Percentiles rank a stretch among this genome's conserved stretches.
phyloP scores from a whole-genome alignment of 2,113 vertebrate genomes.

The Epinephelus lanceolatus region DNA sequence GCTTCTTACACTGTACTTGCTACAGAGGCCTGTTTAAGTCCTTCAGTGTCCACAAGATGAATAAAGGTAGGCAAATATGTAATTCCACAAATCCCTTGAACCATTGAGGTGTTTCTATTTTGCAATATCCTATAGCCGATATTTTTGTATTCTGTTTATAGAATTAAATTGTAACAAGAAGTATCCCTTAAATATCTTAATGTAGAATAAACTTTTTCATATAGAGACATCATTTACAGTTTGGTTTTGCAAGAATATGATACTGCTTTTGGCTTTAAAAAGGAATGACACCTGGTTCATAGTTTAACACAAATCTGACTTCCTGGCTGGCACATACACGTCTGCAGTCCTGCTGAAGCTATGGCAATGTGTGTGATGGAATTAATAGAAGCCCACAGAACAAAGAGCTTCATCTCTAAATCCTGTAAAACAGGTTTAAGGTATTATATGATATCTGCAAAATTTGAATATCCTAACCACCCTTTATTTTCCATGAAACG shows the following conservation, averaged over 20 bases:
- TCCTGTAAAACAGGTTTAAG: slow-evolving; percentile 49
- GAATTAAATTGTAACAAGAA: background rate
- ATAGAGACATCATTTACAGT: background rate
- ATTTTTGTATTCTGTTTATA: background rate
- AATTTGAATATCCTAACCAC: slow-evolving; percentile 16
- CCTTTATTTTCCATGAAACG: slow-evolving; percentile 9
- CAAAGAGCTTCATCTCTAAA: slow-evolving; percentile 37
- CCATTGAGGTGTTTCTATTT: background rate
- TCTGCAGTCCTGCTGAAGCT: slow-evolving; percentile 1
- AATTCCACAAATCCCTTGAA: background rate
- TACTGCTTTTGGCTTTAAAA: background rate
- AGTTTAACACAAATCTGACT: background rate
- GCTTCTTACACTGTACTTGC: background rate
- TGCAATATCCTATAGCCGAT: background rate
- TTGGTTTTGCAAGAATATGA: background rate
- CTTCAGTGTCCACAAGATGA: background rate
- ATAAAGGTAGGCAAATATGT: background rate
- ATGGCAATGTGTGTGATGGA: slow-evolving; percentile 19
- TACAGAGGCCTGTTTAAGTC: background rate
- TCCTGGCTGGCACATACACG: background rate
- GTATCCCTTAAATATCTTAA: background rate
- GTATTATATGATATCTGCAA: slow-evolving; percentile 20
- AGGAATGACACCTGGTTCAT: background rate
- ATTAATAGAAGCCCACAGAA: slow-evolving; percentile 36
- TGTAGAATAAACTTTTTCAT: background rate